Conservation (phyloP, 2,888 invertebrate genomes). For the Sepioteuthis lessoniana region DNA sequence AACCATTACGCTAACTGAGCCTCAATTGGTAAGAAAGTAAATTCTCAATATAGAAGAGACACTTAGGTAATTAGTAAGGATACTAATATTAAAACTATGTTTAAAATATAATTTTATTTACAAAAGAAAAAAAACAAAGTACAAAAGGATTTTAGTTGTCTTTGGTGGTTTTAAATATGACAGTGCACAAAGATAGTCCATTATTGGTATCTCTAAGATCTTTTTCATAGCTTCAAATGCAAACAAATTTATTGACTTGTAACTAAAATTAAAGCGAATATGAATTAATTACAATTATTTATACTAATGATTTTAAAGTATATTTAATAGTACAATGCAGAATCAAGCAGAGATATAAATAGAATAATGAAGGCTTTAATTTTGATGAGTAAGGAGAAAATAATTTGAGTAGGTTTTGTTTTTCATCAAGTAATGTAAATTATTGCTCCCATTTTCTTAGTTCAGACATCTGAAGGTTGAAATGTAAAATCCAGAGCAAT, state of each 20-base stretch:
- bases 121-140: too few relatives aligned
- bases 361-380: not conserved
- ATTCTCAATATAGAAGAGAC: too few relatives aligned
- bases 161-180: not conserved
- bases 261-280: slow-evolving; percentile 1
- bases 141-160: not conserved
- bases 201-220: not conserved
- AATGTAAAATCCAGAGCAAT: not conserved
- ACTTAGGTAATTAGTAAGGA: too few relatives aligned
- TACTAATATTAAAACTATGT: too few relatives aligned
- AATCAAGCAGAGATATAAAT: not conserved
- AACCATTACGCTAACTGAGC: too few relatives aligned
- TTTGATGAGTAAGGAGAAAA: not conserved
- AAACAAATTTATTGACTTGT: not conserved
- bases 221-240: not conserved
- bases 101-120: too few relatives aligned
- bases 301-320: not conserved
- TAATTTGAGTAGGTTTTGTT: not conserved
- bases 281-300: slow-evolving; percentile 9
- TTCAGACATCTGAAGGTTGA: not conserved
- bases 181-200: not conserved
- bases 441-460: not conserved
- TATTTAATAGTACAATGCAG: not conserved
- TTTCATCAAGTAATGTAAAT: not conserved
- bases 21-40: too few relatives aligned